Evolutionary conservation across 1,140 invertebrate species (phyloP).

Genomic region (Drosophila ananassae): DNA sequence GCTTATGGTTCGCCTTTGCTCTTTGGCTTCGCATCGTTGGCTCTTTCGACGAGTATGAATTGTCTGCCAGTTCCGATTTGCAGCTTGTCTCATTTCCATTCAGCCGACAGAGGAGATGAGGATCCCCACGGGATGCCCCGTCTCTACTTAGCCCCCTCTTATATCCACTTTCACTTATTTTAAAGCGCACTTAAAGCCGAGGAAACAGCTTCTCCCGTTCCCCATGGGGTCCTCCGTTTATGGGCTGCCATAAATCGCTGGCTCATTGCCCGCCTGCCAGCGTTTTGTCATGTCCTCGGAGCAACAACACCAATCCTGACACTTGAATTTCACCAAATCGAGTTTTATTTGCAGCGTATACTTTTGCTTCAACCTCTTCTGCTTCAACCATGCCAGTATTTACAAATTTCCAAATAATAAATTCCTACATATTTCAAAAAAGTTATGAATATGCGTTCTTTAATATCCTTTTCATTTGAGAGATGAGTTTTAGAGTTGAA

Average conservation of each 20-base stretch:
- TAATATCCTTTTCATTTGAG: neutral
- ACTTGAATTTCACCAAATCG: neutral
- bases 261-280: constrained; percentile 32
- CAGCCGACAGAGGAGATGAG: constrained; percentile 5
- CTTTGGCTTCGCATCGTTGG: constrained; percentile 16
- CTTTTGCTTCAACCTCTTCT: neutral
- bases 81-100: constrained; percentile 53
- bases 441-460: neutral
- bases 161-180: constrained; percentile 1
- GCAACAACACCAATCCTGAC: neutral
- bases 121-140: neutral
- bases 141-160: neutral
- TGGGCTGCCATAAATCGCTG: constrained; percentile 27
- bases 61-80: constrained; percentile 37
- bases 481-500: too few species aligned
- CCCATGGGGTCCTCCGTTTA: constrained; percentile 25
- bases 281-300: constrained; percentile 12
- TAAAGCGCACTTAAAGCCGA: constrained; percentile 24
- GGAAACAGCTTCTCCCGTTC: neutral
- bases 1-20: constrained; percentile 18
- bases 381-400: neutral
- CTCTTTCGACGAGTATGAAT: constrained; percentile 20
- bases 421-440: neutral
- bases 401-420: neutral
- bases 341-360: too few species aligned